Percentiles rank a stretch among this genome's conserved stretches.
Evolutionary conservation across 2,888 invertebrate species (phyloP).

Genomic region (Augiades crinisus): DNA sequence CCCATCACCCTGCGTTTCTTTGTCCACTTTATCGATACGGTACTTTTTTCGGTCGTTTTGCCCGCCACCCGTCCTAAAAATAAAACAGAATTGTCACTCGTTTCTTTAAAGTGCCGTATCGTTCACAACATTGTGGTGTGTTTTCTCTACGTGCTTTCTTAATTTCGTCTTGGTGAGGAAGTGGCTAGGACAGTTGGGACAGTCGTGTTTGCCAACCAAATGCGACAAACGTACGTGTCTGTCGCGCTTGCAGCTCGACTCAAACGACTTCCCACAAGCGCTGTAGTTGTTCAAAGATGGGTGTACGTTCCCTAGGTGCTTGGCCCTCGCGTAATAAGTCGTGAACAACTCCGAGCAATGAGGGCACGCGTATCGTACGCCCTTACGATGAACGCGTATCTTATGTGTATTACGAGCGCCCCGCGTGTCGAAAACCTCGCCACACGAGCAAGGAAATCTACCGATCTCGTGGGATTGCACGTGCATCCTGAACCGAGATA

Average conservation of each 20-base stretch:
- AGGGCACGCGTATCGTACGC: conserved; percentile 63
- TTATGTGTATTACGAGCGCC: conserved; percentile 59
- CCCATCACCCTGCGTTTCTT: conserved; percentile 43
- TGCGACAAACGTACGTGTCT: conserved; percentile 54
- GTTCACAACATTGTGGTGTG: conserved; percentile 35
- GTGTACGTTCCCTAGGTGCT: conserved; percentile 61
- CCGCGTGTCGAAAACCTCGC: conserved; percentile 53
- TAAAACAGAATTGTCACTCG: conserved; percentile 34
- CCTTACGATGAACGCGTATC: conserved; percentile 56
- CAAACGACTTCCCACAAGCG: conserved; percentile 49
- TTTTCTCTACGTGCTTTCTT: conserved; percentile 44
- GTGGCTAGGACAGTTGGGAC: conserved; percentile 47
- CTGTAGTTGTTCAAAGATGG: conserved; percentile 41
- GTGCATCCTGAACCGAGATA: conserved; percentile 63
- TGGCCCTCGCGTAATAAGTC: conserved; percentile 58
- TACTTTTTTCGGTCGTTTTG: conserved; percentile 27
- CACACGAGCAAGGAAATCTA: conserved; percentile 62
- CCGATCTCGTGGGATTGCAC: conserved; percentile 63
- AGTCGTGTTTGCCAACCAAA: conserved; percentile 46
- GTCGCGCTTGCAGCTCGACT: conserved; percentile 57
- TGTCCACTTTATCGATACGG: conserved; percentile 48
- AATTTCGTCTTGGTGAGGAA: conserved; percentile 55
- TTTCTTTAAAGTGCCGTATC: conserved; percentile 3
- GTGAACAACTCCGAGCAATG: conserved; percentile 63
- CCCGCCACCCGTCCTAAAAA: conserved; percentile 53